A percentile compares a stretch with the other conserved stretches of the same genome.
Conservation (phyloP, 2,797 vertebrate species). For the Poecilia velifera region DNA sequence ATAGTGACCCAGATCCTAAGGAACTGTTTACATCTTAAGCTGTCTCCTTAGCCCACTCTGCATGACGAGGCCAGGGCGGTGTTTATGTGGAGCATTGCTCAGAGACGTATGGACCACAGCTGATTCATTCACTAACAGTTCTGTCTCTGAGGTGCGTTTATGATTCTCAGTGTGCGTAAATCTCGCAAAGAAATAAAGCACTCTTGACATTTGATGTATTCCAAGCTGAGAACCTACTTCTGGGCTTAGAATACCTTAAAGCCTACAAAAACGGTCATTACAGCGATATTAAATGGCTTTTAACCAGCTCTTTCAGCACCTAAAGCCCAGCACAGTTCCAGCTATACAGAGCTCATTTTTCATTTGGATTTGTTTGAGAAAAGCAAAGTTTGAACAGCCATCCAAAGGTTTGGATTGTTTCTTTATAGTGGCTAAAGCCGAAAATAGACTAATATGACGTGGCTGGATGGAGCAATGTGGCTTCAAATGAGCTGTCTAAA, state of each 20-base stretch:
- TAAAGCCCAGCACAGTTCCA: slow-evolving; percentile 49
- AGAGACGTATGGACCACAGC: slow-evolving; percentile 60
- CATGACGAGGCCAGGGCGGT: slow-evolving; percentile 45
- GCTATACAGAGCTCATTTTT: slow-evolving; percentile 70
- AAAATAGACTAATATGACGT: slow-evolving; percentile 70
- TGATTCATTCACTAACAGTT: slow-evolving; percentile 67
- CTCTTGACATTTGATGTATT: slow-evolving; percentile 57
- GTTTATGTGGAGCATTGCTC: slow-evolving; percentile 60
- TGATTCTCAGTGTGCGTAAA: slow-evolving; percentile 43
- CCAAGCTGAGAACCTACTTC: slow-evolving; percentile 36
- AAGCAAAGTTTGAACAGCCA: slow-evolving; percentile 59
- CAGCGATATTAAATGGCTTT: slow-evolving; percentile 51
- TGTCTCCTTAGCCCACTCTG: slow-evolving; percentile 39
- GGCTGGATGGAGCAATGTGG: slow-evolving; percentile 69
- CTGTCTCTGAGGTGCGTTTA: slow-evolving; percentile 43
- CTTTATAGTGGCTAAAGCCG: slow-evolving; percentile 61
- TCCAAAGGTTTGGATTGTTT: slow-evolving; percentile 63
- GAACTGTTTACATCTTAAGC: slow-evolving; percentile 70
- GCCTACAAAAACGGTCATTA: slow-evolving; percentile 31
- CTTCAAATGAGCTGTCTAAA: slow-evolving; percentile 74
- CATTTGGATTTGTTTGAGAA: slow-evolving; percentile 78
- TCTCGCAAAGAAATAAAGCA: slow-evolving; percentile 48
- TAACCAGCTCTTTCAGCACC: slow-evolving; percentile 40
- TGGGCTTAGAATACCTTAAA: slow-evolving; percentile 24
- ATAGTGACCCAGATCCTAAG: slow-evolving; percentile 65